These are phyloP conservation scores for Schizotus pectinicornis DNA, from an alignment of 2,888 invertebrate genomes.

Conservation along the genomic window DNA sequence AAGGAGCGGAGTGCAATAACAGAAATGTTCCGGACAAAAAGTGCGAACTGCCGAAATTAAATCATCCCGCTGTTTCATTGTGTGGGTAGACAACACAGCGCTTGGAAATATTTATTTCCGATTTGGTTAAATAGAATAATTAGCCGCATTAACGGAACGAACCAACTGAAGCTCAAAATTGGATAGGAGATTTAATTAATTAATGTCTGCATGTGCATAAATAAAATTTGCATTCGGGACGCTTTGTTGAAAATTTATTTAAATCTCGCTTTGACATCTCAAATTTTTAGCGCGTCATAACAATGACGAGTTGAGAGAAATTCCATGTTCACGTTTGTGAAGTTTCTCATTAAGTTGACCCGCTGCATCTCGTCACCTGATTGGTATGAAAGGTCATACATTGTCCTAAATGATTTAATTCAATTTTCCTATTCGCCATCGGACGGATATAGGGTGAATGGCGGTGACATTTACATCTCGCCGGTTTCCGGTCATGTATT, in stretches of 20 bases:
- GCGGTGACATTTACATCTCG: slow-evolving; percentile 49
- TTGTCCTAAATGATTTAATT: slow-evolving; percentile 40
- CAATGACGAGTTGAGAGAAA: not conserved
- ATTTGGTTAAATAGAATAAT: slow-evolving; percentile 19
- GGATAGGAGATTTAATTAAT: slow-evolving; percentile 26
- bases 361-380: not conserved
- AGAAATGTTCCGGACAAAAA: too few relatives aligned
- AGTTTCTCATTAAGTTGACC: too few relatives aligned
- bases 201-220: slow-evolving; percentile 17
- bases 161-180: slow-evolving; percentile 23
- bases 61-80: not conserved
- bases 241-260: not conserved
- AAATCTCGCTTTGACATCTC: not conserved
- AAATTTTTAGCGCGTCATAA: slow-evolving; percentile 1
- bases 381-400: slow-evolving; percentile 10
- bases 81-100: not conserved
- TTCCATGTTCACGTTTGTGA: too few relatives aligned
- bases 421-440: slow-evolving; percentile 43
- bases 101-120: slow-evolving; percentile 7
- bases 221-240: slow-evolving; percentile 10
- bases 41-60: too few relatives aligned
- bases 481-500: slow-evolving; percentile 49
- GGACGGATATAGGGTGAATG: slow-evolving; percentile 34
- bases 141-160: slow-evolving; percentile 17
- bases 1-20: too few relatives aligned